Base-by-base conservation (phyloP, 2,888 invertebrate genomes). In the Adineta ricciae region DNA sequence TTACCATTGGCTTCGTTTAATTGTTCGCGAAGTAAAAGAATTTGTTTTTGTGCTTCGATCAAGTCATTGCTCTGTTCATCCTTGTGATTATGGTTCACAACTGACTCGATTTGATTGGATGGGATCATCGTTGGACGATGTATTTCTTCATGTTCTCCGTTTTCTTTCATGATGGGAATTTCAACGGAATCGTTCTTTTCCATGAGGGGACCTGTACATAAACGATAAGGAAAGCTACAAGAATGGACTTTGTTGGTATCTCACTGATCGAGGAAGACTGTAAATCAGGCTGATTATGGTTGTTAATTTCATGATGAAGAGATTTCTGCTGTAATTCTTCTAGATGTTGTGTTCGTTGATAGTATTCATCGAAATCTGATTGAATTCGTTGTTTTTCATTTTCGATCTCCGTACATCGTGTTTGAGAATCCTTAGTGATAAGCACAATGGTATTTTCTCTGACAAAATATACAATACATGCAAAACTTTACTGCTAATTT, bases 251-350 rank as follows among this genome's bases (percentile, higher is more conserved):
- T n/a, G n/a, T n/a, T n/a, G n/a, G n/a, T 73, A 38, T 41, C 24
- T 4, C n/a, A 78, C 78, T 41, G 19, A 36, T 21, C n/a, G 24
- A 41, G 24, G 78, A 78, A 41, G 78, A 78, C 3, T 78, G 41
- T 8, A 41, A 24, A 41, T 41, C 41, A 38, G 9, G n/a, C 41
- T 24, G 78, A 41, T 9, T 41, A 14, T 41, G 38, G n/a, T 2
- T n/a, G n/a, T n/a, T 41, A 24, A 3, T 41, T 78, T 41, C 78
- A 78, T 78, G 38, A 24, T 41, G 41, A 7, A n/a, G 9, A 2
- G 41, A 41, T 78, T 78, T 21, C 14, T 78, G 24, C 41, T 78
- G 78, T 78, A 41, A n/a, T 78, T 78, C 78, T 78, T 78, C 78
- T 41, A 78, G 16, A n/a, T 78, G 38, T 11, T 41, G 78, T 78